Evolutionary conservation across 2,888 invertebrate genomes (phyloP).

Genomic region (Acanthosoma haemorrhoidale): DNA sequence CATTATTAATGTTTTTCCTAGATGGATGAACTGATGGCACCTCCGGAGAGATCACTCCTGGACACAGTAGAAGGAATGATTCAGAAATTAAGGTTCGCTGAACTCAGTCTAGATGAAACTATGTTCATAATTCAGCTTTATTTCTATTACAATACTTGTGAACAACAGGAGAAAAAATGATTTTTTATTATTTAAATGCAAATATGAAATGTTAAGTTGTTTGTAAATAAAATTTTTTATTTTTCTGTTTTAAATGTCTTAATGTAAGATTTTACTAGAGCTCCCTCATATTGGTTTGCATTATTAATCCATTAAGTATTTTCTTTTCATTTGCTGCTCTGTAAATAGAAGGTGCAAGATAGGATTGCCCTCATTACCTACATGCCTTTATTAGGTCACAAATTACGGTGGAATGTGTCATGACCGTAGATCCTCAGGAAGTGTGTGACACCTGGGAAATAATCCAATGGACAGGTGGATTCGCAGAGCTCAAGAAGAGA

Average conservation of each 20-base stretch:
- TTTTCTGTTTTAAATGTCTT: not conserved
- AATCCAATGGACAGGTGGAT: no score
- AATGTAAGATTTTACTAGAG: not conserved
- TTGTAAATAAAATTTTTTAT: not conserved
- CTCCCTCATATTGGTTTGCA: no score
- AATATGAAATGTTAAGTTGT: not conserved
- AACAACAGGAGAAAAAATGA: not conserved
- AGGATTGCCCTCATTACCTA: no score
- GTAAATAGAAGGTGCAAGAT: no score
- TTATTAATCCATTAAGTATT: no score
- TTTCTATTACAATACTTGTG: constrained; percentile 36
- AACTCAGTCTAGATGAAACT: constrained; percentile 74
- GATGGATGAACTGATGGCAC: constrained; percentile 82
- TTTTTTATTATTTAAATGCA: not conserved
- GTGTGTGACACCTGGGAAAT: no score
- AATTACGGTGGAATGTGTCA: no score
- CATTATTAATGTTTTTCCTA: constrained; percentile 47
- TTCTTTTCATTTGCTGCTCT: no score
- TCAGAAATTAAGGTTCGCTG: constrained; percentile 69
- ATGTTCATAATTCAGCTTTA: constrained; percentile 77
- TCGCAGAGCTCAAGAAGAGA: no score
- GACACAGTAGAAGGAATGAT: constrained; percentile 67
- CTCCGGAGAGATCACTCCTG: constrained; percentile 72
- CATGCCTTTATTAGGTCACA: no score
- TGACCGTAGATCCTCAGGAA: no score